Evolutionary conservation across 2,888 invertebrate genomes (phyloP).

Genomic region (Subacronicta megacephala): DNA sequence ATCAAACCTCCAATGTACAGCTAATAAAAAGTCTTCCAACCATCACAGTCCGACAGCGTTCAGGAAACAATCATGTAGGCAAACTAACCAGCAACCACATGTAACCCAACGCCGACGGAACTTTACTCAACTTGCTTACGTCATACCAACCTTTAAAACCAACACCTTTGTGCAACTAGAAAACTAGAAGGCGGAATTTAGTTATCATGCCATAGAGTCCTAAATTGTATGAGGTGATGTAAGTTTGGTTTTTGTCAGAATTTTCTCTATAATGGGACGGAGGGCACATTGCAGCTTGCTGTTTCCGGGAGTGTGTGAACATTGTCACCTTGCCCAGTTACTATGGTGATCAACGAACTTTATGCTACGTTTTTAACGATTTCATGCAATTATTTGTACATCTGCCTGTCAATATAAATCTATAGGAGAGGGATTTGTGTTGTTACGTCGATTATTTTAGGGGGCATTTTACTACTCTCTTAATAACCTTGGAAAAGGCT

Average conservation of each 20-base stretch:
- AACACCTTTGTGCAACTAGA: slow-evolving; percentile 4
- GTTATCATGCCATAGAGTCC: neutral
- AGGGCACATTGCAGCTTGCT: slow-evolving; percentile 79
- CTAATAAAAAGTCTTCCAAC: slow-evolving; percentile 17
- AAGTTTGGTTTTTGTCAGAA: slow-evolving; percentile 2
- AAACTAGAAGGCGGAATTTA: slow-evolving; percentile 1
- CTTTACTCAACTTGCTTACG: slow-evolving; percentile 73
- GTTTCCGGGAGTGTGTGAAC: slow-evolving; percentile 83
- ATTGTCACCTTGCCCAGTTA: slow-evolving; percentile 78
- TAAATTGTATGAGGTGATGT: neutral
- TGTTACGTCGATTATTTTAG: too few species aligned
- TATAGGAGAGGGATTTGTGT: slow-evolving; percentile 2
- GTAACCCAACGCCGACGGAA: slow-evolving; percentile 75
- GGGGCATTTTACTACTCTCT: too few species aligned
- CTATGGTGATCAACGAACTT: slow-evolving; percentile 78
- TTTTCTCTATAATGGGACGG: slow-evolving; percentile 40
- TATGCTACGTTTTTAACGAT: slow-evolving; percentile 54
- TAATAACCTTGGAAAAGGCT: too few species aligned
- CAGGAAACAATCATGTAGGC: slow-evolving; percentile 66
- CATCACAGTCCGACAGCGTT: slow-evolving; percentile 55
- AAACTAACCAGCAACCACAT: slow-evolving; percentile 51
- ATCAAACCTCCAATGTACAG: slow-evolving; percentile 1
- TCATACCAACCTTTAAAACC: slow-evolving; percentile 61
- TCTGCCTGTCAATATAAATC: slow-evolving; percentile 42
- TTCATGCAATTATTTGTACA: slow-evolving; percentile 51